Base-by-base conservation (phyloP, 2,113 vertebrate genomes). In the Tringa solitaria region DNA sequence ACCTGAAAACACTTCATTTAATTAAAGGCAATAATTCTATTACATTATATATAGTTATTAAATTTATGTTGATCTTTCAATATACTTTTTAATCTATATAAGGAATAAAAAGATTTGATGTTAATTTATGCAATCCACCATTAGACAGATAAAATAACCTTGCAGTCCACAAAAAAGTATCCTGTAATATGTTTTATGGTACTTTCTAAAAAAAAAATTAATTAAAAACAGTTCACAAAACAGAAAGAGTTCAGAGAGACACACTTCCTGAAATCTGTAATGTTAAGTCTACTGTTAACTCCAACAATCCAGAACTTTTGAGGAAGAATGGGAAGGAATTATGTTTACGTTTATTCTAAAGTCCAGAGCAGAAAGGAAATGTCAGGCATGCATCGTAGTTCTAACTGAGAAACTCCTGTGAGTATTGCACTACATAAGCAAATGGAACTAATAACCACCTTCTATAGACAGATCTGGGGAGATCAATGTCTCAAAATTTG, bases 361-460 rank as follows among this genome's bases (percentile, higher is more conserved):
- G 95, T 41, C 16, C 68, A 89, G 35, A 97, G 43, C 33, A 97
- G 78, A 95, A 95, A 94, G n/a, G 21, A 96, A 97, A 96, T 91
- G 82, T 95, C 90, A 94, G 74, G 83, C 57, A 89, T 8, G 11
- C 53, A 84, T 91, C 57, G 80, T 21, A 81, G 82, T 84, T 93
- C 87, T 89, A 95, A 96, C 22, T 21, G 69, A 57, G 35, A 65
- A 80, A 43, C 18, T 73, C 30, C 30, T 54, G 37, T 77, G 67
- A 91, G 28, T 95, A 83, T 84, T 91, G 18, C n/a, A 35, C 27
- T 94, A 43, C 16, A 30, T 48, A 63, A 95, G 63, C 32, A 84
- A 72, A 80, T 56, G 16, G 14, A 67, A 17, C 61, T 91, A 56
- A 60, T 8, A 50, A n/a, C 15, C 8, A 76, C 7, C 5, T 77